Evolutionary conservation across 2,113 vertebrate species (phyloP).

Genomic region (Gobius niger): DNA sequence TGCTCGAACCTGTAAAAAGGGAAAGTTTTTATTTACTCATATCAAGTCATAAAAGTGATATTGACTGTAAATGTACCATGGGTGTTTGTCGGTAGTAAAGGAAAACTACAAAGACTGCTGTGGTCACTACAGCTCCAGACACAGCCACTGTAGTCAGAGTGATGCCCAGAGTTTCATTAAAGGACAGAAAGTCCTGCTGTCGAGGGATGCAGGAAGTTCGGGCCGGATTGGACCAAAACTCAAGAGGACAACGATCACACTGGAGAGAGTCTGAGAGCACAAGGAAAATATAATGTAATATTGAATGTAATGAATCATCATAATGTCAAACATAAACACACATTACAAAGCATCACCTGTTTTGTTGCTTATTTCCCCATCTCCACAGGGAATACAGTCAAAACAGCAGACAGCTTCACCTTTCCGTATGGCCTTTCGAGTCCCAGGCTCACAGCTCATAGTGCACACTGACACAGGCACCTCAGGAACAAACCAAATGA

Average conservation of each 20-base stretch:
- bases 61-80: constrained; percentile 42
- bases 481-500: constrained; percentile 16
- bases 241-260: constrained; percentile 65
- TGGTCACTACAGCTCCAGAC: constrained; percentile 64
- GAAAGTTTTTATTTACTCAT: not conserved
- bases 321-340: not conserved
- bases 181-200: constrained; percentile 72
- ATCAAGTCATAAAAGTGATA: not conserved
- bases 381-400: constrained; percentile 77
- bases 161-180: constrained; percentile 71
- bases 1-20: constrained; percentile 30
- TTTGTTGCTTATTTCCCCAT: constrained; percentile 75
- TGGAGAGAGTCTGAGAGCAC: constrained; percentile 62
- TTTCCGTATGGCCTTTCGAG: constrained; percentile 69
- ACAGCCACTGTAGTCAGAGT: constrained; percentile 65
- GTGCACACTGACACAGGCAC: constrained; percentile 75
- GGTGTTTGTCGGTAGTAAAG: constrained; percentile 64
- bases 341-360: constrained; percentile 53
- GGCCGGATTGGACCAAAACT: constrained; percentile 74
- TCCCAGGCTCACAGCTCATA: constrained; percentile 69
- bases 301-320: not conserved
- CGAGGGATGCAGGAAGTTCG: constrained; percentile 67
- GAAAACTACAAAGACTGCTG: constrained; percentile 71
- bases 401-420: constrained; percentile 79
- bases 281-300: not conserved